Evolutionary conservation across 2,888 invertebrate species (phyloP), one percentile per base, ranked within the genome.

Genomic region (Tipula unca): DNA sequence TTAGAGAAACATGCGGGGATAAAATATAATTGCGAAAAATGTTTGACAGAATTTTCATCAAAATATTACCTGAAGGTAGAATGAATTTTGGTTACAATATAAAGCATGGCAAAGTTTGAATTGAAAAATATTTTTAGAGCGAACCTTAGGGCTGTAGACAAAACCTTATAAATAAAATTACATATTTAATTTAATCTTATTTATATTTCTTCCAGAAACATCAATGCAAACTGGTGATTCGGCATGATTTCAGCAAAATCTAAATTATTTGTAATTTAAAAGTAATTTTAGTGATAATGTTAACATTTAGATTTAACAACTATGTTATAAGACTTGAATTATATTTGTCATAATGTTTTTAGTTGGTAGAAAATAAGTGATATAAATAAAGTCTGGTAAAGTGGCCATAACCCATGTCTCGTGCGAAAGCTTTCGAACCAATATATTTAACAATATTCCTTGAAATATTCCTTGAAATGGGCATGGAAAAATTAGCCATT

Each of bases 1-100:
- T 29, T 83, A 35, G 83, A 83, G 13, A 83, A 83, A 83, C 83
- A 83, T 14, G 83, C 83, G n/a, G 83, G 83, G 0, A 83, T 83
- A 32, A 29, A 35, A 83, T 83, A 83, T 35, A 83, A 32, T 35
- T 83, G 83, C 25, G 35, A 35, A 6, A 83, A 29, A 14, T 83
- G 83, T 83, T n/a, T 83, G 35, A 29, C 32, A 14, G 83, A 83
- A 35, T 83, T 83, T 32, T 32, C 83, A 32, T 83, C 83, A 32
- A 83, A 83, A 83, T 83, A 83, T 32, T 83, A 83, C 17, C 35
- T 83, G 17, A 83, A 83, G 82, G 82, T 82, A 29, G 17, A 10
- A 17, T 69, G 32, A 2, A 32, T n/a, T n/a, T n/a, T n/a, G 32
- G 32, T 32, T 32, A 6, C 32, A 32, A n/a, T n/a, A n/a, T n/a